Evolutionary conservation across 92 coral and sea anemone species (phyloP), one percentile per base, ranked within the genome.

Genomic region (Pocillopora meandrina): DNA sequence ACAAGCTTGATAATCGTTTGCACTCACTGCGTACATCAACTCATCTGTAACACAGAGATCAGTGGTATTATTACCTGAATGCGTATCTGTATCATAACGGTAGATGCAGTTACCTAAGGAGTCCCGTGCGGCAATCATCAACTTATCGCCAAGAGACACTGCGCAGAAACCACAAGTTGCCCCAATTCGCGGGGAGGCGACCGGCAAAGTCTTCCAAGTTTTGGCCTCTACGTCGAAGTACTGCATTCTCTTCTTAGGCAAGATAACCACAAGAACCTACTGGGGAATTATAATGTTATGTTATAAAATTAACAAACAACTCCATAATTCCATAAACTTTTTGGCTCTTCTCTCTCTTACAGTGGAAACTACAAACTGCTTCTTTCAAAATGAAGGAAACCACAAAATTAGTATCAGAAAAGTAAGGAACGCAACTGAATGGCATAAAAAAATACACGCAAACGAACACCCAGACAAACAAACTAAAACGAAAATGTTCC

Each of bases 11-110:
- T 79, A 18, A 20, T 42, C n/a, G 18, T 20, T 11, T 0, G 65
- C 26, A 26, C 31, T 26, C 31, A 26, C 1, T 26, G 65, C 56
- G 42, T 55, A 79, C 63, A 79, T 79, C 55, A 31, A 79, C 20
- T 79, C 74, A 15, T 56, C 64, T 20, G 18, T 15, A 20, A 10
- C 33, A 42, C 83, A 67, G 20, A 79, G 62, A 26, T 26, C 57
- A 7, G 12, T 15, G 34, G 52, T 17, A 9, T 0, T 1, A 49
- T 62, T 62, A 56, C 14, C 0, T 65, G 63, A 17, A 35, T 65
- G 35, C 11, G 55, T n/a, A 10, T 66, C 83, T n/a, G 70, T 65
- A 74, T 79, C 83, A 23, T 66, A 79, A 52, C 74, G 56, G 59
- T 65, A 16, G 9, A 60, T 33, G 31, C 17, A 14, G 79, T 14